Evolutionary conservation across 2,797 vertebrate species (phyloP), one percentile per base, ranked within the genome.

Genomic region (Enteromius argenteus): DNA sequence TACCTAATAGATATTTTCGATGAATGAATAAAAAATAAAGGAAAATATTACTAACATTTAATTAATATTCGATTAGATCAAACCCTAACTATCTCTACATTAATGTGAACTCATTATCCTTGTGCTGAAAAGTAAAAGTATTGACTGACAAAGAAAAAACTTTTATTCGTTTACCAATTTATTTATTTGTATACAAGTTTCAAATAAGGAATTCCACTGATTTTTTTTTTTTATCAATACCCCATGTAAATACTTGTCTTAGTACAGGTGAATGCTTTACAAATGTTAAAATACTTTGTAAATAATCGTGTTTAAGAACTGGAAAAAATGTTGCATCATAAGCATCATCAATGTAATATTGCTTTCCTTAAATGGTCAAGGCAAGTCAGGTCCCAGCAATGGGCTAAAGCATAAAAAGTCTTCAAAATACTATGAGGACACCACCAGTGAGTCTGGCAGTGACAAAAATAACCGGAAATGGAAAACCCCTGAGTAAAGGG

Each of bases 101-200:
- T 17, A 71, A 2, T 27, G 68, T 71, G 11, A 46, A 46, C 27
- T 15, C 13, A 71, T 0, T 8, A 71, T 14, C 5, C 21, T n/a
- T 0, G 1, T 71, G n/a, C 1, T 30, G 14, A 9, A 72, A 30
- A 10, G 14, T 1, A 23, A 23, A 80, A 11, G 11, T 56, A 44
- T 15, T 64, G 30, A 58, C 9, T 58, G 15, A 49, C 27, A 51
- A 83, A 51, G 8, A 13, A 64, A 79, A 62, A 78, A n/a, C 73
- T 27, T 21, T 30, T n/a, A 53, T 76, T 60, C 67, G 88, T 87
- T 44, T 88, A 88, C 87, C 85, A 89, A 89, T 86, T 87, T 84
- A 84, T 94, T 94, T 92, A 93, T 94, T 94, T 87, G 89, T 90
- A 87, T 86, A 88, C 84, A 91, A 90, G 89, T 72, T 75, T 81